Evolutionary conservation across 1,140 invertebrate genomes (phyloP).

Genomic region (Telenomus remus): DNA sequence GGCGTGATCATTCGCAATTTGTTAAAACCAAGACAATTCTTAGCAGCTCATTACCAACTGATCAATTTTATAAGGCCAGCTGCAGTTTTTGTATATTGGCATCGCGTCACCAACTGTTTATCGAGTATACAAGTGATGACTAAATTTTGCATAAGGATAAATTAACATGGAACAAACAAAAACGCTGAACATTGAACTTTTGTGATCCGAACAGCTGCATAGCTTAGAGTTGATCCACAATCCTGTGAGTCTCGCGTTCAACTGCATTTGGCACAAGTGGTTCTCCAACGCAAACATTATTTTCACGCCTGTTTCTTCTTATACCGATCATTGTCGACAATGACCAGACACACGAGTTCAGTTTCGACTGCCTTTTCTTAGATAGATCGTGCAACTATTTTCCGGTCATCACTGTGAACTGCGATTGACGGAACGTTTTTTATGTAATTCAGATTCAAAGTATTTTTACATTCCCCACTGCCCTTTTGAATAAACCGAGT

Average conservation of each 20-base stretch:
- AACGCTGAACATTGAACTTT: not conserved
- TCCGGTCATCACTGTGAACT: slow-evolving; percentile 29
- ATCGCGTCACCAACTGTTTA: slow-evolving; percentile 12
- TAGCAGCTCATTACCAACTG: not conserved
- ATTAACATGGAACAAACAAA: slow-evolving; percentile 7
- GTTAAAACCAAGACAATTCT: not conserved
- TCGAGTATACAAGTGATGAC: slow-evolving; percentile 22
- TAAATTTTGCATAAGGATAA: not conserved
- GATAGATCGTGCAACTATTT: slow-evolving; percentile 43
- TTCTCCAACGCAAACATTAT: slow-evolving; percentile 12
- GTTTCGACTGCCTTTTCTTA: slow-evolving; percentile 56
- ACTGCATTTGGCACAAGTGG: slow-evolving; percentile 52
- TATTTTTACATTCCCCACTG: slow-evolving; percentile 61
- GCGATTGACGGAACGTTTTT: slow-evolving; percentile 55
- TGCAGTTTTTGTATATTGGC: slow-evolving; percentile 14
- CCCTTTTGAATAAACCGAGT: slow-evolving; percentile 57
- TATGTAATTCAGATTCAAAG: slow-evolving; percentile 55
- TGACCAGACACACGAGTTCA: slow-evolving; percentile 36
- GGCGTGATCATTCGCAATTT: not conserved
- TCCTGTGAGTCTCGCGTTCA: slow-evolving; percentile 58
- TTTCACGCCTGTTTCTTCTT: slow-evolving; percentile 29
- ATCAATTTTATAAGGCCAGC: slow-evolving; percentile 10
- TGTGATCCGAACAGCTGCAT: slow-evolving; percentile 30
- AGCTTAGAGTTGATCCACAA: slow-evolving; percentile 58
- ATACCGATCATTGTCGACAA: slow-evolving; percentile 13